These are phyloP conservation scores for Oenanthe oenanthe DNA, from an alignment of 2,113 vertebrate genomes.

Conservation along the genomic window DNA sequence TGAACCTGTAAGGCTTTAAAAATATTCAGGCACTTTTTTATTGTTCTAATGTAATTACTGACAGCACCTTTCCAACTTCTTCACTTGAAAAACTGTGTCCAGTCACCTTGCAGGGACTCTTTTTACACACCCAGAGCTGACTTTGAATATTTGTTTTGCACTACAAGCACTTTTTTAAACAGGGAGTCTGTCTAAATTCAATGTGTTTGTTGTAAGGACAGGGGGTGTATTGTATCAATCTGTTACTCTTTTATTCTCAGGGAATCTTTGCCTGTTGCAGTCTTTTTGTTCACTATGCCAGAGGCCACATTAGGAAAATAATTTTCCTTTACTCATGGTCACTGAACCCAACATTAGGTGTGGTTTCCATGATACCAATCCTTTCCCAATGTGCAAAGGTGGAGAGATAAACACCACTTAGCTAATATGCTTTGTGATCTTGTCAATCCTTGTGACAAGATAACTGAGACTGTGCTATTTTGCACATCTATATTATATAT, in stretches of 20 bases:
- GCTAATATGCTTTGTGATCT: not conserved
- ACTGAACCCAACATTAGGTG: not conserved
- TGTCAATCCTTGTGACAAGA: not conserved
- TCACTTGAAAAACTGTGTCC: not conserved
- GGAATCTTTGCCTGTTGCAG: not conserved
- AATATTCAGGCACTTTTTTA: not conserved
- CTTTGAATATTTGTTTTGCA: not conserved
- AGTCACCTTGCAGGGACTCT: not conserved
- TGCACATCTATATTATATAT: not conserved
- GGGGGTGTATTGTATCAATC: not conserved
- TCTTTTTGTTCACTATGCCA: not conserved
- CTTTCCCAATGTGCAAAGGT: not conserved
- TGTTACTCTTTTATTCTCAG: not conserved
- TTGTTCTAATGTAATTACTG: not conserved
- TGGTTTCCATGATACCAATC: not conserved
- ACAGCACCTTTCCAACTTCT: not conserved
- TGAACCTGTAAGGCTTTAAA: not conserved
- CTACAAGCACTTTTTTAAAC: not conserved
- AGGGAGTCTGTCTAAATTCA: not conserved
- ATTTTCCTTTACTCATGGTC: not conserved
- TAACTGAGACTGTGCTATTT: not conserved
- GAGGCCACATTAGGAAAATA: not conserved
- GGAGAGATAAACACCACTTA: not conserved
- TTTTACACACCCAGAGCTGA: not conserved
- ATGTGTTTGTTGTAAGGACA: not conserved